Evolutionary conservation across 2,797 vertebrate genomes (phyloP).

Genomic region (Thalassophryne amazonica): DNA sequence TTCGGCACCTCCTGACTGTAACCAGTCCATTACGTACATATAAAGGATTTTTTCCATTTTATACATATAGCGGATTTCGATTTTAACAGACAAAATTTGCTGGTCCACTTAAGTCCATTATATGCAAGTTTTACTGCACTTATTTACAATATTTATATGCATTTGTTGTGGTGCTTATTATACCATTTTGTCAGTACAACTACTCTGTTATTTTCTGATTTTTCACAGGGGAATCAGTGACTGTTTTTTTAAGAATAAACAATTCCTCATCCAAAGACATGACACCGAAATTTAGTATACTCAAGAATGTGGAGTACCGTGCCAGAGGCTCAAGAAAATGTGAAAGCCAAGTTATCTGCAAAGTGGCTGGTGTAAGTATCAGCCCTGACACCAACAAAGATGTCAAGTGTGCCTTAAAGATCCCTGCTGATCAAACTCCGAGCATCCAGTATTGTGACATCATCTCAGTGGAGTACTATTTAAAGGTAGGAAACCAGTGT

Average conservation of each 20-base stretch:
- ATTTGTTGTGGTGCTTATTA: background rate
- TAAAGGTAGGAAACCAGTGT: slow-evolving; percentile 75
- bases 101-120: too few species aligned
- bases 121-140: too few species aligned
- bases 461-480: slow-evolving; percentile 84
- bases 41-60: too few species aligned
- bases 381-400: slow-evolving; percentile 79
- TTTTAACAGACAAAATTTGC: too few species aligned
- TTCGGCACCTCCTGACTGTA: too few species aligned
- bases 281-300: slow-evolving; percentile 86
- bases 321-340: slow-evolving; percentile 80
- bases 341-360: slow-evolving; percentile 72
- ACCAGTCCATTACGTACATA: too few species aligned
- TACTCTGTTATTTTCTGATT: background rate
- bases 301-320: slow-evolving; percentile 75
- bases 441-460: slow-evolving; percentile 87
- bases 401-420: slow-evolving; percentile 78
- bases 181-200: background rate
- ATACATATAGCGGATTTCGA: too few species aligned
- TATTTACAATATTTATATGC: too few species aligned
- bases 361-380: slow-evolving; percentile 73
- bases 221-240: slow-evolving; percentile 85
- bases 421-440: slow-evolving; percentile 73
- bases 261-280: slow-evolving; percentile 87
- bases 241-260: slow-evolving; percentile 85